Evolutionary conservation across 2,888 invertebrate genomes (phyloP), one percentile per base, ranked within the genome.

Genomic region (Dasysyrphus albostriatus): DNA sequence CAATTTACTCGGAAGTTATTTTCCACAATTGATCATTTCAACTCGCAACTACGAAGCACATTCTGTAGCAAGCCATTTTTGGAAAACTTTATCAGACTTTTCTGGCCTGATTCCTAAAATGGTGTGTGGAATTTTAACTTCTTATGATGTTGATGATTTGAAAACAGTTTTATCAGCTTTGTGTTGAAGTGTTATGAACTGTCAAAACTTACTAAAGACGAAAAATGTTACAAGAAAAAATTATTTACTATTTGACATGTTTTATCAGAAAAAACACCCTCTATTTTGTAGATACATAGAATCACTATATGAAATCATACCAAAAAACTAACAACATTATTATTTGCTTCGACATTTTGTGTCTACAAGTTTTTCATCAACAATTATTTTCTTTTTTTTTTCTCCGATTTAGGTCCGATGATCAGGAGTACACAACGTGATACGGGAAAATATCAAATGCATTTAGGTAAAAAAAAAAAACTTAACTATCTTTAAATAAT

Each of bases 371-470:
- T 73, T 88, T 87, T 88, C 83, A 88, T 78, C 69, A 75, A 83
- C 56, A 84, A 75, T 70, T 79, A 56, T 88, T 88, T 88, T 87
- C 77, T 82, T 83, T 88, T 84, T 88, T 88, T 88, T 89, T 87
- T 88, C 89, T 89, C 89, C 88, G 88, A 90, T 90, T 89, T 91
- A 91, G 91, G 91, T 91, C 91, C 92, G 90, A 91, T 91, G 90
- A 91, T 91, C 91, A 91, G 92, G 90, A 90, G 90, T 89, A 91
- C 91, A 90, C 91, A 91, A 89, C 90, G 92, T 90, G 92, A 91
- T 90, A 91, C 91, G 90, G 91, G 91, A 90, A 91, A 91, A 91
- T 91, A 91, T 91, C 91, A 91, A 90, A 91, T 91, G 89, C 91
- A 91, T 90, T 92, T 92, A 91, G 91, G 91, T 92, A 92, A 91